These are phyloP conservation scores for Spatula versicolor DNA, from an alignment of 2,797 vertebrate species.

Conservation along the genomic window DNA sequence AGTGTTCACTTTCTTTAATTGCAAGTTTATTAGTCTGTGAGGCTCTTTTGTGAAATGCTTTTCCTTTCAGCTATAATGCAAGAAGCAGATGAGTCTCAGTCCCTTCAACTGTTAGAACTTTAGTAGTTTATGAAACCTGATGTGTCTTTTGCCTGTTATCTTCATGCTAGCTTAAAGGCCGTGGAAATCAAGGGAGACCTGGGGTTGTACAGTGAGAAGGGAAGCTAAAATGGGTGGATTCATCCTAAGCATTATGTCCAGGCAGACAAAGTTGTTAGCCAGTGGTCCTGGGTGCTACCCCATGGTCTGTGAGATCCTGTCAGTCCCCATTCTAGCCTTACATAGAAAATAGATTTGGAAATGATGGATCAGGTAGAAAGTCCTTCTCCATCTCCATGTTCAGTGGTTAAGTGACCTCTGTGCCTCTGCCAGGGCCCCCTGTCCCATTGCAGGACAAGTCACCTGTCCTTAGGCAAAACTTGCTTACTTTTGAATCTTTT, in stretches of 20 bases:
- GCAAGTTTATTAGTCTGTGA: neutral
- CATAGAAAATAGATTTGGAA: neutral
- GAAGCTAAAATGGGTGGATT: too few species aligned
- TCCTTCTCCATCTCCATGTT: rapidly evolving
- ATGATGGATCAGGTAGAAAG: neutral
- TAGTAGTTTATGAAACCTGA: neutral
- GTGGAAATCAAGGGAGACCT: neutral
- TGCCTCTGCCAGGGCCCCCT: neutral
- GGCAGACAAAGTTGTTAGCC: neutral
- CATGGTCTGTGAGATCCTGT: neutral
- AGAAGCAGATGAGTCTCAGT: neutral
- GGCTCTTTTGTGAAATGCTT: neutral
- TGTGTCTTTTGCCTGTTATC: neutral
- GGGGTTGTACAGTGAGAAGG: neutral
- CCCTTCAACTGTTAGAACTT: neutral
- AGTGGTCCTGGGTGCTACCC: too few species aligned
- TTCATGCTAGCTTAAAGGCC: neutral
- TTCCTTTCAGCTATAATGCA: neutral
- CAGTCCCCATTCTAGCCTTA: neutral
- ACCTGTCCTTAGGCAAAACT: too few species aligned
- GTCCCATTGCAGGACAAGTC: neutral
- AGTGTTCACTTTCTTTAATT: rapidly evolving
- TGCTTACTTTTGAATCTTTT: neutral
- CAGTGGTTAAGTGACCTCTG: neutral
- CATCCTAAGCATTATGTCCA: neutral